Conservation (phyloP, 1,140 invertebrate species). For the Musca vetustissima region DNA sequence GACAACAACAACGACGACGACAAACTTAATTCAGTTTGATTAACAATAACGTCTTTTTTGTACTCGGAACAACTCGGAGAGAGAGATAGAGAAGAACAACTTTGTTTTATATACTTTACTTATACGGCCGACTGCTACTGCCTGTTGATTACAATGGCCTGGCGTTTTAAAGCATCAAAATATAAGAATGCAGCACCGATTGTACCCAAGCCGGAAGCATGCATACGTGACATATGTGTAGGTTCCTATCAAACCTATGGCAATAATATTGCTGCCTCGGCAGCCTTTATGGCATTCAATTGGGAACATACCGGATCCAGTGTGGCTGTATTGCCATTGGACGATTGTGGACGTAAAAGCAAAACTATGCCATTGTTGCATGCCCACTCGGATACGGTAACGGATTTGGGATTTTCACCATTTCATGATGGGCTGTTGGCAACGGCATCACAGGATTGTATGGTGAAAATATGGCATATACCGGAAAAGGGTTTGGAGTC, state of each 20-base stretch:
- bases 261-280: slow-evolving; percentile 90
- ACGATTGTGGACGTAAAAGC: slow-evolving; percentile 83
- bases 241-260: slow-evolving; percentile 90
- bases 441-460: slow-evolving; percentile 88
- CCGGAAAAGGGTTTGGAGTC: slow-evolving; percentile 76
- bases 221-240: slow-evolving; percentile 85
- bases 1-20: not conserved
- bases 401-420: slow-evolving; percentile 93
- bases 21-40: slow-evolving; percentile 6
- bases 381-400: slow-evolving; percentile 85
- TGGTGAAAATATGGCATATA: slow-evolving; percentile 87
- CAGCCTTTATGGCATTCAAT: slow-evolving; percentile 91
- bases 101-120: too few relatives aligned
- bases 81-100: too few relatives aligned
- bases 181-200: slow-evolving; percentile 96
- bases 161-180: slow-evolving; percentile 95
- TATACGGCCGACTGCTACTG: too few relatives aligned
- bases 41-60: not conserved
- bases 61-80: too few relatives aligned
- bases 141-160: slow-evolving; percentile 68
- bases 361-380: slow-evolving; percentile 82
- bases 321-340: slow-evolving; percentile 81
- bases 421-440: slow-evolving; percentile 90
- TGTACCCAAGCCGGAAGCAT: slow-evolving; percentile 87
- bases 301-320: slow-evolving; percentile 84